Conservation (phyloP, 2,113 vertebrate species). For the Diadophis punctatus region DNA sequence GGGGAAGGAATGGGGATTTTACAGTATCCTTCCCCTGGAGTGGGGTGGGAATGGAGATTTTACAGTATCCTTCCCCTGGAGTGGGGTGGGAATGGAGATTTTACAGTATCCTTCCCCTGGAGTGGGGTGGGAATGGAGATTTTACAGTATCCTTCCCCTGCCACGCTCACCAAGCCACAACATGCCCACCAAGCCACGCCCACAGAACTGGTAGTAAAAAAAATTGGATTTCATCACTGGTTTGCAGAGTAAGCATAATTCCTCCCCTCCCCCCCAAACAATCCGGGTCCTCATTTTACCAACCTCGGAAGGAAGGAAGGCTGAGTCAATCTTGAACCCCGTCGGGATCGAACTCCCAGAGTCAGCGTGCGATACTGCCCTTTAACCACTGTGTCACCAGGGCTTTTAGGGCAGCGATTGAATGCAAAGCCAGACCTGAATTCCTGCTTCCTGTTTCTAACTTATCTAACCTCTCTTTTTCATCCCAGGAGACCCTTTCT, state of each 20-base stretch:
- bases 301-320: background rate
- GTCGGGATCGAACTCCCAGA: background rate
- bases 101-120: no score
- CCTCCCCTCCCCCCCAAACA: background rate
- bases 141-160: no score
- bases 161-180: no score
- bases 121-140: no score
- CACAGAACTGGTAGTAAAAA: no score
- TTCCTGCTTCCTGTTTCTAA: background rate
- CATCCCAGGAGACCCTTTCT: constrained; percentile 79
- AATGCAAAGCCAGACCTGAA: background rate
- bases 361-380: background rate
- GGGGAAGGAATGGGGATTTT: no score
- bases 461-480: background rate
- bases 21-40: no score
- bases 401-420: background rate
- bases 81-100: no score
- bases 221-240: no score
- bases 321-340: background rate
- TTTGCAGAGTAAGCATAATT: background rate
- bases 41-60: no score
- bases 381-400: background rate
- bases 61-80: no score
- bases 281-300: background rate
- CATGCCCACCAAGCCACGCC: no score